These are phyloP conservation scores for Drosophila nikananu DNA, from an alignment of 1,140 invertebrate genomes.

Conservation along the genomic window DNA sequence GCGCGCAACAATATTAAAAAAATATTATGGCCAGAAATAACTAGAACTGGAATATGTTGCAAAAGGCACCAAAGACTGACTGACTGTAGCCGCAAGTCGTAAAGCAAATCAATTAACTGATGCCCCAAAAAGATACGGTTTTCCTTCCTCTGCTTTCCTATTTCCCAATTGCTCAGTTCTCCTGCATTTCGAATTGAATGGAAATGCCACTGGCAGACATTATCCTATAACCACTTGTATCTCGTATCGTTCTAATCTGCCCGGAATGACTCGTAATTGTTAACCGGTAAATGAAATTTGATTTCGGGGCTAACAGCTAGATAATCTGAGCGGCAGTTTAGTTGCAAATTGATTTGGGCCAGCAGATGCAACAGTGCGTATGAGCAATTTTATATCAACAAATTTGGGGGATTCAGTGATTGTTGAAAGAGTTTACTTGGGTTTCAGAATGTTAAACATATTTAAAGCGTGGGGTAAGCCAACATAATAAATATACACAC, in stretches of 20 bases:
- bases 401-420: no score
- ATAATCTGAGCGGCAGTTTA: constrained; percentile 29
- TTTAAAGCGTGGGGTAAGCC: no score
- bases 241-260: constrained; percentile 28
- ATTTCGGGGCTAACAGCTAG: constrained; percentile 29
- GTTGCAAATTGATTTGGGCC: constrained; percentile 31
- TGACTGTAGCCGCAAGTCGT: constrained; percentile 68
- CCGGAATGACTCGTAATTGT: constrained; percentile 35
- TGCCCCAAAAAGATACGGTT: constrained; percentile 45
- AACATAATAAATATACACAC: no score
- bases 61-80: constrained; percentile 8
- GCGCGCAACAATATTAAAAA: constrained; percentile 75
- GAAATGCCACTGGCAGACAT: constrained; percentile 30
- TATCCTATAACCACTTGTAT: neutral
- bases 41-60: constrained; percentile 31
- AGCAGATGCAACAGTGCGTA: constrained; percentile 36
- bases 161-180: neutral
- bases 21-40: constrained; percentile 62
- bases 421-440: neutral
- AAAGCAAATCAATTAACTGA: constrained; percentile 82
- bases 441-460: no score
- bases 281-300: constrained; percentile 43
- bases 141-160: neutral
- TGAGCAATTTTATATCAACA: constrained; percentile 4
- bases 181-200: constrained; percentile 1